Conservation (phyloP, 1,140 invertebrate species). For the Pogonognathellus flavescens region DNA sequence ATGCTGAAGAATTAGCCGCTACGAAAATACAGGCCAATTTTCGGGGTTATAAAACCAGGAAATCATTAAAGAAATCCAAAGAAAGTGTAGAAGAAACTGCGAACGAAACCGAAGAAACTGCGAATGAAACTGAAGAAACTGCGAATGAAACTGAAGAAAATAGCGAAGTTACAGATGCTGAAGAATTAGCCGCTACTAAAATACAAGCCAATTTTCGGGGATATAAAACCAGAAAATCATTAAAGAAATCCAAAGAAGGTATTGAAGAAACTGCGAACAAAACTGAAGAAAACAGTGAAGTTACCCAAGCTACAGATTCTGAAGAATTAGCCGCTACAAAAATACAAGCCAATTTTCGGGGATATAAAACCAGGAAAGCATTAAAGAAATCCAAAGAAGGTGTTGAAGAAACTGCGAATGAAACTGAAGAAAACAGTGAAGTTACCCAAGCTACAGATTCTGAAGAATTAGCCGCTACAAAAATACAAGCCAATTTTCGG, state of each 20-base stretch:
- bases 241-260: constrained; percentile 65
- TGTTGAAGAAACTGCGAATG: background rate
- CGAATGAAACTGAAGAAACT: background rate
- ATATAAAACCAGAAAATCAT: constrained; percentile 78
- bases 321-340: constrained; percentile 76
- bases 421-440: background rate
- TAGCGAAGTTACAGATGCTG: background rate
- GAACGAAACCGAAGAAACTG: background rate
- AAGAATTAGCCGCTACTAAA: constrained; percentile 76
- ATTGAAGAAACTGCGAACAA: background rate
- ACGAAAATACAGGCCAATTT: constrained; percentile 82
- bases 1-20: constrained; percentile 73
- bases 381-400: constrained; percentile 66
- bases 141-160: background rate
- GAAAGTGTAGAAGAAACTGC: background rate
- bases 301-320: background rate
- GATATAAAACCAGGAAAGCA: constrained; percentile 79
- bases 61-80: constrained; percentile 18
- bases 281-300: background rate
- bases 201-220: constrained; percentile 83
- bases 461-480: constrained; percentile 76
- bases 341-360: constrained; percentile 82
- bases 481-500: constrained; percentile 81
- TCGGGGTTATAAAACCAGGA: constrained; percentile 78
- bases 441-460: background rate